Evolutionary conservation across 1,140 invertebrate genomes (phyloP), one percentile per base, ranked within the genome.

Genomic region (Xylocopa sonorina): DNA sequence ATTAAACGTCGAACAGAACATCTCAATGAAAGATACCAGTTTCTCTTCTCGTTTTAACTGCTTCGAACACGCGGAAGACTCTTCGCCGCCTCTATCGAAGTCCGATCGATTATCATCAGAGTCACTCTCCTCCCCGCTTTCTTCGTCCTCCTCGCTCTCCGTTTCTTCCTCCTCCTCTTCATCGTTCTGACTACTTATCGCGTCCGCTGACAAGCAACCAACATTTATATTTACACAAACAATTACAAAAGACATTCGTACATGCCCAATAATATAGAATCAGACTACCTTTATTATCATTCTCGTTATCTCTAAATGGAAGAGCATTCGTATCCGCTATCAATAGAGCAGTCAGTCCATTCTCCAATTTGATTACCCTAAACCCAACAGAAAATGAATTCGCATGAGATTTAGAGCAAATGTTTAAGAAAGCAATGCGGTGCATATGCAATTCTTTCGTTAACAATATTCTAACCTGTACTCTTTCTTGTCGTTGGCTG

Each of bases 331-430:
- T 83, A 89, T 96, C 96, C 21, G 95, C 95, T 83, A 96, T 95
- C 16, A 96, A 89, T 27, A 96, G 89, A 3, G 95, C 95, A 66
- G 93, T 95, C 71, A 96, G 89, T 7, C 95, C 96, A 94, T 96
- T 96, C 71, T 92, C 87, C 53, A 96, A 88, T 27, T 92, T 89
- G 63, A 96, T 94, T 27, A 95, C 94, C 89, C 95, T 96, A 41
- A 18, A 43, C 7, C 68, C 63, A 51, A 46, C n/a, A 74, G 27
- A 81, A 43, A 75, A 67, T 96, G 94, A 29, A 95, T 94, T 90
- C 24, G 46, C 9, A 21, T 21, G 21, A 58, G 9, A 10, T 12
- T n/a, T 29, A 21, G 38, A 10, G 6, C 18, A 55, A 18, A n/a
- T 24, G 32, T 29, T n/a, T n/a, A n/a, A 18, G 5, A 7, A 43